Conservation (phyloP, 2,888 invertebrate species). For the Mesochorus sp. region DNA sequence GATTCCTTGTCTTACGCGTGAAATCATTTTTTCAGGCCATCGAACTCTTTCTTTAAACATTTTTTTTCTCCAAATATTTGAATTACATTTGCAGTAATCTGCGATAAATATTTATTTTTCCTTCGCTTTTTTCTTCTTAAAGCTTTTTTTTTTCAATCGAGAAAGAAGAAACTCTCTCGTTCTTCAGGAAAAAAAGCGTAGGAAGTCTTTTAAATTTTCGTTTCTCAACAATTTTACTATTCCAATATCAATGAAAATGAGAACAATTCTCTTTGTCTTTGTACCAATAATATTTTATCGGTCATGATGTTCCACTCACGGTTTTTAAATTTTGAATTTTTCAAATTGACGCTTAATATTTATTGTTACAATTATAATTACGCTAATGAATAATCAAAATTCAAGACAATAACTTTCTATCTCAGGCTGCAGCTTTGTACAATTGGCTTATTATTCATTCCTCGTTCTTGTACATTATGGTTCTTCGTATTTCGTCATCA, state of each 20-base stretch:
- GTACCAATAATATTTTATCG: neutral
- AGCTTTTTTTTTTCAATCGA: no score
- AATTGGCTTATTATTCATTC: constrained; percentile 46
- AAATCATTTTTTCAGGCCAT: no score
- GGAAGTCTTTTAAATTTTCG: constrained; percentile 19
- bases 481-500: neutral
- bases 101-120: neutral
- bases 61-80: no score
- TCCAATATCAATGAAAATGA: neutral
- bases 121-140: neutral
- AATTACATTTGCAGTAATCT: constrained; percentile 26
- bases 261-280: neutral
- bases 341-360: constrained; percentile 4
- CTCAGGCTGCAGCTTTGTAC: constrained; percentile 58
- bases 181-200: constrained; percentile 5
- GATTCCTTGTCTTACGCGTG: no score
- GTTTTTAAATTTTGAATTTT: neutral
- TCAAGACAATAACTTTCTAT: constrained; percentile 52
- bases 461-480: constrained; percentile 17
- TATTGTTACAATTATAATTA: constrained; percentile 26
- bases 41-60: no score
- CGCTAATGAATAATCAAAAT: constrained; percentile 23
- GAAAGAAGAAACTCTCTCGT: neutral
- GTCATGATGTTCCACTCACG: neutral
- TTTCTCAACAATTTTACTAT: constrained; percentile 31